Evolutionary conservation across 2,797 vertebrate genomes (phyloP), one percentile per base, ranked within the genome.

Genomic region (Parotocinclus haroldoi): DNA sequence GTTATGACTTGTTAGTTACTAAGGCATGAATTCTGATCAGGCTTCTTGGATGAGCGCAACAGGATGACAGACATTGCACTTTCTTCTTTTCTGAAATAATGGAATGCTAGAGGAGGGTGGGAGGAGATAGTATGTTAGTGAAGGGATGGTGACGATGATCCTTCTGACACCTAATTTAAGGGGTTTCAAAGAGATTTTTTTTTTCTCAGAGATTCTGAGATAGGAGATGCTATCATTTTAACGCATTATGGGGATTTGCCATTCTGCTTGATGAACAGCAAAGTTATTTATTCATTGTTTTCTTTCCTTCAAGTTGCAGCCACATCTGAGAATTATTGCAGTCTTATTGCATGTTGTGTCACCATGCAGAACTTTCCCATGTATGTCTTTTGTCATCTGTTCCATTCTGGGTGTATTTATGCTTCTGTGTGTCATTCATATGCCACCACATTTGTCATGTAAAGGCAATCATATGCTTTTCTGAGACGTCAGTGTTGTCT

Each of bases 281-380:
- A n/a, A 78, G 65, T 85, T 79, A 83, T 85, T 84, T 85, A 85
- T 87, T 85, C 80, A 80, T 80, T 72, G 78, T 60, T 70, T 80
- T 78, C 81, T 79, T 84, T 73, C 69, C 39, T 58, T 40, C 68
- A 58, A 45, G 39, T 58, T 50, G 57, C 65, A 67, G 71, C 54
- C 70, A 73, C 71, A 66, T 49, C 72, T 73, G 70, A 79, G 68
- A 50, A 71, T 54, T 70, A 65, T 75, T 74, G 36, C 75, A 74
- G 36, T 71, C 65, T 83, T 80, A 79, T 54, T 66, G 59, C 36
- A 18, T 76, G 63, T 56, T 56, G 51, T 37, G 38, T 77, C n/a
- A 2, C 27, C 27, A 27, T 27, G 27, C 27, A 27, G 27, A 27
- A 27, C 27, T 27, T 27, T 11, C 40, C 10, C 40, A 3, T 55